phyloP scores from a whole-genome alignment of 2,888 invertebrate genomes.

The Lydus trimaculatus region DNA sequence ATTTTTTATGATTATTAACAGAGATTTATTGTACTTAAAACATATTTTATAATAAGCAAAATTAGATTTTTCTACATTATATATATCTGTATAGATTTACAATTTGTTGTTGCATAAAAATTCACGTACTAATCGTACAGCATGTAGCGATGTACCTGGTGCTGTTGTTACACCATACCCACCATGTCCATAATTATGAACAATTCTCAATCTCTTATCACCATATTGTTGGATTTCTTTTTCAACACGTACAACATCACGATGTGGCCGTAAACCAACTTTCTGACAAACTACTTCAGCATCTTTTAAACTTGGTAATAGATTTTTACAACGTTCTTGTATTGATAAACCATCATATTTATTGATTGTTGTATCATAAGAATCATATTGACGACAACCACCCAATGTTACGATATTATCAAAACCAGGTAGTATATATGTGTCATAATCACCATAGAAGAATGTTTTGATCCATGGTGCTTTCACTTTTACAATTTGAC shows the following conservation, averaged over 20 bases:
- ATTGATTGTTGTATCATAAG: conserved; percentile 72
- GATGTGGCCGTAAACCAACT: conserved; percentile 86
- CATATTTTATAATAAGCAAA: conserved; percentile 11
- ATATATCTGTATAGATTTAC: too few species aligned
- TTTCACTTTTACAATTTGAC: conserved; percentile 80
- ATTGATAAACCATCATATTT: conserved; percentile 79
- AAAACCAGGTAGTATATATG: conserved; percentile 84
- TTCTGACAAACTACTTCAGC: conserved; percentile 69
- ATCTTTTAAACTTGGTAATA: conserved; percentile 73
- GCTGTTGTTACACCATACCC: conserved; percentile 91
- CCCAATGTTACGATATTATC: conserved; percentile 78
- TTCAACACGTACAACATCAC: conserved; percentile 74
- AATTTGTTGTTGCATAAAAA: conserved; percentile 58
- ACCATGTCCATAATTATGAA: conserved; percentile 96
- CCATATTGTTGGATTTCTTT: conserved; percentile 61
- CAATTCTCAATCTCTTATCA: conserved; percentile 68
- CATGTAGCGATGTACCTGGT: conserved; percentile 85
- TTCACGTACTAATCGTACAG: conserved; percentile 73
- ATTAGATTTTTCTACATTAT: conserved; percentile 40
- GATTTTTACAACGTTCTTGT: conserved; percentile 75
- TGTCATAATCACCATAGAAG: conserved; percentile 85
- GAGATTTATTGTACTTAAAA: conserved; percentile 39
- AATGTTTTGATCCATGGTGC: conserved; percentile 93
- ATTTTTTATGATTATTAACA: conserved; percentile 29
- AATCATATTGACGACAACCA: conserved; percentile 84